Conservation (phyloP, 1,140 invertebrate genomes). For the Drosophila athabasca region DNA sequence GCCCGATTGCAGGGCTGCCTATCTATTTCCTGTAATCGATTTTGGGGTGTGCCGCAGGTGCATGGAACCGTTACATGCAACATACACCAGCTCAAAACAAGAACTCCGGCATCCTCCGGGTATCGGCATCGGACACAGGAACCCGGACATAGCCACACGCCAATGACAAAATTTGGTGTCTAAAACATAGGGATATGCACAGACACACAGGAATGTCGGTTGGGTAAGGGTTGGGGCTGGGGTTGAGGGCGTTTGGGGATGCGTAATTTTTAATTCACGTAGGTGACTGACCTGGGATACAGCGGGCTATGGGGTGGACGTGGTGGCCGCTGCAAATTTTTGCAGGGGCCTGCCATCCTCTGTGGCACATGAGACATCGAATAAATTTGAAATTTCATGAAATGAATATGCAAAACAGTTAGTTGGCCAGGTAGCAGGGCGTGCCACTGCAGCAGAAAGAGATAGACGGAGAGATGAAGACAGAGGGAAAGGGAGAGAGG, state of each 20-base stretch:
- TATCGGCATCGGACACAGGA: no score
- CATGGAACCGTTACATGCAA: no score
- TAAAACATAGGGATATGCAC: neutral
- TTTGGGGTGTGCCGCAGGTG: no score
- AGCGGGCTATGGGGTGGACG: neutral
- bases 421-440: constrained; percentile 11
- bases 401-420: constrained; percentile 64
- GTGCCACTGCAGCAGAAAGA: constrained; percentile 6
- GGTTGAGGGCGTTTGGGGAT: neutral
- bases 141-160: no score
- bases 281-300: constrained; percentile 12
- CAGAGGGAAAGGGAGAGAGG: no score
- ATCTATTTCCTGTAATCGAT: no score
- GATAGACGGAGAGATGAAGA: constrained; percentile 8
- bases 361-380: constrained; percentile 42
- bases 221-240: no score
- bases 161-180: no score
- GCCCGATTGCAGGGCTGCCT: no score
- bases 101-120: no score
- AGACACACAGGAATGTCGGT: constrained; percentile 7
- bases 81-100: no score
- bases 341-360: neutral
- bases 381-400: constrained; percentile 67
- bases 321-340: constrained; percentile 16
- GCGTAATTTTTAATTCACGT: constrained; percentile 37